phyloP scores from a whole-genome alignment of 2,797 vertebrate genomes.

The Gymnoscopelus microlampas region DNA sequence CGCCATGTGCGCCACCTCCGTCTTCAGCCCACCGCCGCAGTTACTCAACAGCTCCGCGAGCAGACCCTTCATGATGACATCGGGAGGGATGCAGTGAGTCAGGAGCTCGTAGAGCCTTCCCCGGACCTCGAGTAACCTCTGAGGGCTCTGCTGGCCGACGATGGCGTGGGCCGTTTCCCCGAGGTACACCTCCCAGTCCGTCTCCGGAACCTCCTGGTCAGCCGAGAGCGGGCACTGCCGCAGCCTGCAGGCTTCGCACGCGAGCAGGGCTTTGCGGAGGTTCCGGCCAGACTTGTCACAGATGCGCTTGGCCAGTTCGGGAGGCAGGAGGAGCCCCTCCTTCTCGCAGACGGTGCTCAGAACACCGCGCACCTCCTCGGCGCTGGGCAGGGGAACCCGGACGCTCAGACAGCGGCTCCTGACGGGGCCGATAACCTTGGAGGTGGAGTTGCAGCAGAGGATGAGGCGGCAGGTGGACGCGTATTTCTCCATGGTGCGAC shows the following conservation, averaged over 20 bases:
- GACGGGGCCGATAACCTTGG: conserved; percentile 95
- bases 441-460: conserved; percentile 94
- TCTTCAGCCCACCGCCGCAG: conserved; percentile 96
- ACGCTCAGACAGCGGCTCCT: conserved; percentile 93
- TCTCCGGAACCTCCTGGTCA: conserved; percentile 93
- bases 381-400: conserved; percentile 91
- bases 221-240: conserved; percentile 95
- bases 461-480: conserved; percentile 95
- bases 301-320: conserved; percentile 89
- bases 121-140: conserved; percentile 94
- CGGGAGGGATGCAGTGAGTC: conserved; percentile 96
- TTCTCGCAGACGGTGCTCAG: conserved; percentile 92
- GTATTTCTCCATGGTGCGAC: conserved; percentile 98
- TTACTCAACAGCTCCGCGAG: conserved; percentile 91
- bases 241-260: conserved; percentile 97
- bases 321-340: conserved; percentile 90
- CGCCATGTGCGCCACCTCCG: conserved; percentile 93
- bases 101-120: conserved; percentile 93
- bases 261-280: conserved; percentile 93
- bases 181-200: conserved; percentile 96
- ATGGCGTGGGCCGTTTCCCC: conserved; percentile 94
- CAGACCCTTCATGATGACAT: conserved; percentile 96
- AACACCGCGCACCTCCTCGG: conserved; percentile 91
- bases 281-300: conserved; percentile 93
- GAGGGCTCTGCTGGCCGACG: conserved; percentile 93